Evolutionary conservation across 1,140 invertebrate species (phyloP), one percentile per base, ranked within the genome.

Genomic region (Neodiprion pinetum): DNA sequence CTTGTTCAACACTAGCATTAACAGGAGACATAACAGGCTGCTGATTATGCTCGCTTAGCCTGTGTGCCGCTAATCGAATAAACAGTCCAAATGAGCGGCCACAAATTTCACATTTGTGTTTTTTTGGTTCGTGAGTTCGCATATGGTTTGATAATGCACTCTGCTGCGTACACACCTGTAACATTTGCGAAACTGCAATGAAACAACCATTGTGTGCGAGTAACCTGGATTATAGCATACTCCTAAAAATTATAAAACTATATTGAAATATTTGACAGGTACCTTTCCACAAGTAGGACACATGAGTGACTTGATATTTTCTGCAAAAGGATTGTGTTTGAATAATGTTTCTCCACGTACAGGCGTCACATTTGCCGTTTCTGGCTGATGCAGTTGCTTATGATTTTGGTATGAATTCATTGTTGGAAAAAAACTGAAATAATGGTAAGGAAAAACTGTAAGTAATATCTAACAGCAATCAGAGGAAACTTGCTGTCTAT

Each of bases 81-180:
- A 83, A 80, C 28, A 86, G 78, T 21, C 83, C 84, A 71, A 85
- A 86, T 9, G 81, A 84, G 53, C 84, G 78, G 1, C 84, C 85
- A n/a, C 85, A 86, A 75, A 84, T 82, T 65, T 86, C 81, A 77
- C 85, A 86, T 70, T 86, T 85, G 28, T 83, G 75, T 73, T 79
- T 84, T 74, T 86, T 86, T 10, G 85, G 85, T 75, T 86, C 81
- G 12, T 86, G 85, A 40, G 83, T 86, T 48, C 85, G 82, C 84
- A 85, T 85, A n/a, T 86, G 85, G 77, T 86, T 86, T n/a, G 85
- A 86, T 40, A 86, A 77, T 17, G 85, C 84, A 73, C 85, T 86
- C 77, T 86, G 85, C 71, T 85, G 84, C 0, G 85, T 86, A 67
- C 85, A 86, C 4, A 82, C 77, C 85, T 86, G 28, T 17, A 75